These are phyloP conservation scores for Malacoraja senta DNA, from an alignment of 2,797 vertebrate species.

Conservation along the genomic window DNA sequence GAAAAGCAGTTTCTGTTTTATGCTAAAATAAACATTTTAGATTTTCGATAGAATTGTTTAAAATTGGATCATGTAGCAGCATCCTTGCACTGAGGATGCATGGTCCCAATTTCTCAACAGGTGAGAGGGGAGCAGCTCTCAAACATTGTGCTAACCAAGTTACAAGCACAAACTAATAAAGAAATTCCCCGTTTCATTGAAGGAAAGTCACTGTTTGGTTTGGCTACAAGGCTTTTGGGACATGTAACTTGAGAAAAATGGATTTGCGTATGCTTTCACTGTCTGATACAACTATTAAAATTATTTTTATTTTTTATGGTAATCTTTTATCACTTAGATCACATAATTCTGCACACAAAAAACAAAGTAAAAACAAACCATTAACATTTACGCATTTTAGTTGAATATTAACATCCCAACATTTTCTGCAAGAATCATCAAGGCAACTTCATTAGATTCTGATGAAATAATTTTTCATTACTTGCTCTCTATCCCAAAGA, in stretches of 20 bases:
- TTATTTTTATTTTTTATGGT: not conserved
- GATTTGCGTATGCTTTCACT: not conserved
- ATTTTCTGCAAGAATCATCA: not conserved
- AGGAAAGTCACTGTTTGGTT: not conserved
- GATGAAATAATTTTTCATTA: constrained; percentile 12
- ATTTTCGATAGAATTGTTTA: too few species aligned
- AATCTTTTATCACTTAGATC: not conserved
- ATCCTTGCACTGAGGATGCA: not conserved
- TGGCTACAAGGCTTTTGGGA: not conserved
- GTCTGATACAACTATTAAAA: not conserved
- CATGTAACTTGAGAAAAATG: not conserved
- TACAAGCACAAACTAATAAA: not conserved
- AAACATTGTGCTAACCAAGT: not conserved
- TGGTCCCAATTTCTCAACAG: too few species aligned
- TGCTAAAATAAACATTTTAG: too few species aligned
- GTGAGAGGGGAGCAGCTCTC: not conserved
- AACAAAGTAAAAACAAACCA: not conserved
- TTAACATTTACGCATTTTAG: not conserved
- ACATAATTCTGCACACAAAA: not conserved
- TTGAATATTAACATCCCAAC: not conserved
- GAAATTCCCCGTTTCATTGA: not conserved
- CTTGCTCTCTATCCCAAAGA: constrained; percentile 66
- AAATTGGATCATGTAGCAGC: too few species aligned
- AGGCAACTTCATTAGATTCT: not conserved
- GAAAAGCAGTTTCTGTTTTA: too few species aligned